Evolutionary conservation across 2,113 vertebrate species (phyloP).

Genomic region (Notiomystis cincta): DNA sequence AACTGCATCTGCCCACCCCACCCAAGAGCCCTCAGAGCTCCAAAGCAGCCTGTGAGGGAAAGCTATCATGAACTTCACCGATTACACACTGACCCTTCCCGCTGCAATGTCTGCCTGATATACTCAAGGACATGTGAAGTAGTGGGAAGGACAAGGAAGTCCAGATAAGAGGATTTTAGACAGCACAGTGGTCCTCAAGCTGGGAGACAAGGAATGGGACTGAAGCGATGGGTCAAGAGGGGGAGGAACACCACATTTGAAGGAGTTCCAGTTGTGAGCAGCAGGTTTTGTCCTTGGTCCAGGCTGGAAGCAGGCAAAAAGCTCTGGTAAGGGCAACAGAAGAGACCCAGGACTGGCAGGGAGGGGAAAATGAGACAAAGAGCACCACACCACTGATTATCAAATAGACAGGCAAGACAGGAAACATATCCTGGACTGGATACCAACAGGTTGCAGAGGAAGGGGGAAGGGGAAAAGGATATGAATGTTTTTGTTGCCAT

Average conservation of each 20-base stretch:
- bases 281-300: neutral
- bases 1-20: neutral
- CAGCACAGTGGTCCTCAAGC: neutral
- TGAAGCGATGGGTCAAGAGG: neutral
- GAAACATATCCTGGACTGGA: constrained; percentile 45
- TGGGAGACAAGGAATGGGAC: neutral
- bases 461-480: constrained; percentile 38
- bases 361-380: neutral
- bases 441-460: constrained; percentile 27
- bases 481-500: neutral
- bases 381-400: neutral
- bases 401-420: constrained; percentile 14
- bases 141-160: neutral
- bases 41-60: neutral
- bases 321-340: neutral
- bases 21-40: neutral
- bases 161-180: neutral
- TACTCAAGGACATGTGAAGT: neutral
- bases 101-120: neutral
- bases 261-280: neutral
- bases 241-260: neutral
- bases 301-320: neutral
- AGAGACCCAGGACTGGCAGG: neutral
- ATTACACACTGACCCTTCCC: neutral
- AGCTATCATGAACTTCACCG: neutral